Evolutionary conservation across 2,113 vertebrate genomes (phyloP), one percentile per base, ranked within the genome.

Genomic region (Nycticebus coucang): DNA sequence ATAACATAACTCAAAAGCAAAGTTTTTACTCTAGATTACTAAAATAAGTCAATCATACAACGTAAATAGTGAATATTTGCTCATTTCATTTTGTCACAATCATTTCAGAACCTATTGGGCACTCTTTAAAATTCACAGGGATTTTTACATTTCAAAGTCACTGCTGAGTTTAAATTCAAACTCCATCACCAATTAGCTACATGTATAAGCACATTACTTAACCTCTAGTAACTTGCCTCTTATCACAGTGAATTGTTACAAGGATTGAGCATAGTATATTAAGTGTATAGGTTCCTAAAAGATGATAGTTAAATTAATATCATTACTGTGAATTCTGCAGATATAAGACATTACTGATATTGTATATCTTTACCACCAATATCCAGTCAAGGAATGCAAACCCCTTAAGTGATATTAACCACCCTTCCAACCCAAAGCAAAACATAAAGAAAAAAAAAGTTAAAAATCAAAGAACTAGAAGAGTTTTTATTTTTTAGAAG

Each of bases 1-100:
- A 77, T 85, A 96, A 79, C 10, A 8, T 30, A 94, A 92, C 14
- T 85, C 57, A 79, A 91, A 96, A 78, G 33, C 37, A 97, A 84
- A 79, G 72, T 19, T 74, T 90, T 81, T 71, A 88, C 28, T 95
- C 60, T 69, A 57, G 24, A 78, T 94, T 89, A 83, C 22, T 45
- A 74, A 90, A 96, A 35, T 57, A 95, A 78, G 5, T 72, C 71
- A 89, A 93, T 64, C 57, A 79, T 80, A 90, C 8, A 94, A 87
- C 21, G 50, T 37, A 45, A 64, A 84, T 14, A 81, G n/a, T 78
- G 37, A 81, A 30, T 71, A 94, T 55, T 78, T 79, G 53, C 59
- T 59, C 41, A 82, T 45, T 79, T 59, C 41, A 82, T 45, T 79
- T 93, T 64, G 55, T 92, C 18, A 89, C 8, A 92, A 78, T 89